Evolutionary conservation across 2,797 vertebrate species (phyloP).

Genomic region (Tokudaia tokunoshimensis): DNA sequence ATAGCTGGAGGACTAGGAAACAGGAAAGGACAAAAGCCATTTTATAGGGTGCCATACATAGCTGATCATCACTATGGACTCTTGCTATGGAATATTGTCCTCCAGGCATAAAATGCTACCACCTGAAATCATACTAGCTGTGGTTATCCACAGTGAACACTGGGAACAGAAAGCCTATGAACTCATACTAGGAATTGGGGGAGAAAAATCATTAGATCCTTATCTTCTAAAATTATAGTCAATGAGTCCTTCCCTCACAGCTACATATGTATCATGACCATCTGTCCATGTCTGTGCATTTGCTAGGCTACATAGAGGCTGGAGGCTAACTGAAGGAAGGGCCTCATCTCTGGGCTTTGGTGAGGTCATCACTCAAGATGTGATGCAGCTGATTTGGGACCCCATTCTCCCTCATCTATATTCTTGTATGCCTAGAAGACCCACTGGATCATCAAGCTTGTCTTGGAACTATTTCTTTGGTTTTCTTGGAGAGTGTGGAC

Average conservation of each 20-base stretch:
- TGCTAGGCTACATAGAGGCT: not conserved
- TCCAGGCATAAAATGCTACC: not conserved
- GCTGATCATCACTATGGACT: not conserved
- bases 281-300: not conserved
- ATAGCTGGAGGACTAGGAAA: too few species aligned
- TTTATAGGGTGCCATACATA: not conserved
- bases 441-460: not conserved
- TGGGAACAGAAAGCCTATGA: not conserved
- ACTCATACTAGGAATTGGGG: not conserved
- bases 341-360: not conserved
- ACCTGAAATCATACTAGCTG: not conserved
- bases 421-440: not conserved
- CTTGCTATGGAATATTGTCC: not conserved
- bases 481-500: not conserved
- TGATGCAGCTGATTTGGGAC: not conserved
- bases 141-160: not conserved
- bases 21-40: not conserved
- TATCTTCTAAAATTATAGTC: not conserved
- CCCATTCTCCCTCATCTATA: too few species aligned
- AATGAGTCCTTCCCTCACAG: not conserved
- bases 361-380: not conserved
- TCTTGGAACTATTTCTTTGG: not conserved
- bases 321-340: not conserved
- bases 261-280: not conserved
- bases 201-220: not conserved